These are phyloP conservation scores for Phrynocephalus forsythii DNA, from an alignment of 2,797 vertebrate genomes.

Conservation along the genomic window DNA sequence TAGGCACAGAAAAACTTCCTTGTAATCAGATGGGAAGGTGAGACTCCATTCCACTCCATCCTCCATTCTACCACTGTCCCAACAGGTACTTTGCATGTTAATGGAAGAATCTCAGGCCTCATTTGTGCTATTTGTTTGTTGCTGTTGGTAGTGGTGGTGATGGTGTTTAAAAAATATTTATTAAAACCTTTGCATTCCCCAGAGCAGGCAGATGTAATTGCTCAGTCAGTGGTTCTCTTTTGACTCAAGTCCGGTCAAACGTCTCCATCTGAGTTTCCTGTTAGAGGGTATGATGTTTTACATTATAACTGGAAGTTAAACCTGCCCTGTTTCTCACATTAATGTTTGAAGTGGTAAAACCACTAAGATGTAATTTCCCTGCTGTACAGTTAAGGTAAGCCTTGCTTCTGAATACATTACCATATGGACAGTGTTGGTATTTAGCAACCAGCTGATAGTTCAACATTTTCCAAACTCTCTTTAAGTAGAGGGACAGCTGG, in stretches of 20 bases:
- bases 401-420: constrained; percentile 5
- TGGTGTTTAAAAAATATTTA: not conserved
- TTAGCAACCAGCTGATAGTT: not conserved
- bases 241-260: not conserved
- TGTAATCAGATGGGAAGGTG: too few species aligned
- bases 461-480: not conserved
- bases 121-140: not conserved
- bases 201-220: not conserved
- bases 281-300: not conserved
- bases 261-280: not conserved
- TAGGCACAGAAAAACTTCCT: too few species aligned
- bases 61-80: not conserved
- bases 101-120: not conserved
- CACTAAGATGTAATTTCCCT: not conserved
- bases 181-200: not conserved
- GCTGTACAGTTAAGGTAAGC: not conserved
- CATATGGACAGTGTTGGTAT: constrained; percentile 1
- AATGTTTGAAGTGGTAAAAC: not conserved
- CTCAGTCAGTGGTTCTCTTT: not conserved
- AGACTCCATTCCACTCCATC: not conserved
- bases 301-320: not conserved
- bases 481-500: not conserved
- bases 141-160: not conserved
- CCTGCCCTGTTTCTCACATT: constrained; percentile 3
- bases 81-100: not conserved